Evolutionary conservation across 2,113 vertebrate species (phyloP).

Genomic region (Suricata suricatta): DNA sequence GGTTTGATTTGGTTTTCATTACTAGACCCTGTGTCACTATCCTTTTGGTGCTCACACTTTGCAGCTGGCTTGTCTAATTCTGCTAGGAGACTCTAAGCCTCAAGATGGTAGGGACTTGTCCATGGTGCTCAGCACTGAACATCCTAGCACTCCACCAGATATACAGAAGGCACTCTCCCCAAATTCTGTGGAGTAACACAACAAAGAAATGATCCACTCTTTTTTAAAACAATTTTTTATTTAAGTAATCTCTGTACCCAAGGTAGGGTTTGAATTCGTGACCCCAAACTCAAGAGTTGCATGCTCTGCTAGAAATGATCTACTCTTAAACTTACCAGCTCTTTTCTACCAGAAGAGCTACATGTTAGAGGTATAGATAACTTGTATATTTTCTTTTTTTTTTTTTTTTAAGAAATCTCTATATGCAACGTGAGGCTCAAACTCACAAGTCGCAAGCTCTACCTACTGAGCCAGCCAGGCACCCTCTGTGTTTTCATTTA

Average conservation of each 20-base stretch:
- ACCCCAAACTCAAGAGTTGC: too few relatives aligned
- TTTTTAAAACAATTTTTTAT: too few relatives aligned
- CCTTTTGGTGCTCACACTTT: background rate
- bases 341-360: background rate
- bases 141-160: background rate
- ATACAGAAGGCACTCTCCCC: background rate
- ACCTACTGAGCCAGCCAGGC: background rate
- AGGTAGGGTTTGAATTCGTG: too few relatives aligned
- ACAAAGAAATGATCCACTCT: background rate
- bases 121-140: background rate
- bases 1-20: background rate
- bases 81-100: background rate
- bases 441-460: background rate
- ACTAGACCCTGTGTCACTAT: background rate
- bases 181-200: background rate
- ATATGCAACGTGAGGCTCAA: background rate
- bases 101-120: background rate
- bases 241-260: too few relatives aligned
- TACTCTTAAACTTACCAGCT: background rate
- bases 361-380: background rate
- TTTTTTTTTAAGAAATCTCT: background rate
- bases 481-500: background rate
- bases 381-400: background rate
- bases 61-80: background rate
- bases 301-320: background rate